Evolutionary conservation across 2,888 invertebrate species (phyloP), one percentile per base, ranked within the genome.

Genomic region (Stictocephala bisonia): DNA sequence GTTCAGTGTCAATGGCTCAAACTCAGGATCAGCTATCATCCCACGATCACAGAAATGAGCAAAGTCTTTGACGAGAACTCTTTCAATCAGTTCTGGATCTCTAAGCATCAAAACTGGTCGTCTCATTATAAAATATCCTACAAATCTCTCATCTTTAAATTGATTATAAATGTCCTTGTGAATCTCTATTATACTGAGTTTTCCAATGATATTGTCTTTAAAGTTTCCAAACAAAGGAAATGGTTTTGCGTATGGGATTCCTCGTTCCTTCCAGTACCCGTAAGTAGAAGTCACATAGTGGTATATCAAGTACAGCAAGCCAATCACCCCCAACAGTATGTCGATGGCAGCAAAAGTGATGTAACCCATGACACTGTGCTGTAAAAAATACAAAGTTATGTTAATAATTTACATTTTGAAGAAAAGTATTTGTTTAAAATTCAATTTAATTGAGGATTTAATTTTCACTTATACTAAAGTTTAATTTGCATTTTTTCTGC

Each of bases 261-360:
- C 81, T 20, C 81, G 82, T 1, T 80, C 79, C 60, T 82, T 81
- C 85, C 86, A 86, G 75, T 83, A 85, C 48, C 82, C 79, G 72
- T 82, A 84, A n/a, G 81, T 82, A 64, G 81, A 77, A 1, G 81
- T 82, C 7, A 81, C 77, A 72, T 82, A 84, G 29, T 81, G 80
- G 72, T 84, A 82, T 9, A 18, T 15, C 11, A 70, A 15, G n/a
- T n/a, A n/a, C n/a, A n/a, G n/a, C n/a, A n/a, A n/a, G n/a, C 13
- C n/a, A n/a, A n/a, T n/a, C n/a, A n/a, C n/a, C n/a, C n/a, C n/a
- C n/a, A n/a, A n/a, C n/a, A n/a, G n/a, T n/a, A n/a, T n/a, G n/a
- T n/a, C n/a, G n/a, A n/a, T n/a, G n/a, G n/a, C n/a, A n/a, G n/a
- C n/a, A n/a, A n/a, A n/a, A n/a, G n/a, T n/a, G n/a, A n/a, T n/a